These are phyloP conservation scores for Lasiurus cinereus DNA, from an alignment of 2,113 vertebrate species.

Conservation along the genomic window DNA sequence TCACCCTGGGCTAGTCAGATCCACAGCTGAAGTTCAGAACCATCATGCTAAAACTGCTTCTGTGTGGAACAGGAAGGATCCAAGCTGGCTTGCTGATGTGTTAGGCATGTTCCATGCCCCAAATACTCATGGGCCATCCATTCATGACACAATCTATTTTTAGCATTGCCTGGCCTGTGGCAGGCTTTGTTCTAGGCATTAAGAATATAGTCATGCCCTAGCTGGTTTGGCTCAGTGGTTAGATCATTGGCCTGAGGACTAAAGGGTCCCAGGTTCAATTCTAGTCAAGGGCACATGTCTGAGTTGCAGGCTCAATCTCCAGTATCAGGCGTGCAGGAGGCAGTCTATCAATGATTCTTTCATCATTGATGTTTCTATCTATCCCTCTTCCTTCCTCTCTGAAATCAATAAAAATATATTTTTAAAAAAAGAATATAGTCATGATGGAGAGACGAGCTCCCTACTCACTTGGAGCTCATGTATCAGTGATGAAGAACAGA, in stretches of 20 bases:
- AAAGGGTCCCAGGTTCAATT: too few relatives aligned
- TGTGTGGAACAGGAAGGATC: neutral
- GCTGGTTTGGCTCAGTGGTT: too few relatives aligned
- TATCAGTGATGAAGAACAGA: neutral
- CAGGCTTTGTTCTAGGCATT: neutral
- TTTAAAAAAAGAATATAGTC: neutral
- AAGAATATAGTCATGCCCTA: neutral
- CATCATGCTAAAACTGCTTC: neutral
- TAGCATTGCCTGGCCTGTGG: neutral
- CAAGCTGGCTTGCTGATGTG: neutral
- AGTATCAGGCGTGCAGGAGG: too few relatives aligned
- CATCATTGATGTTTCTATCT: too few relatives aligned
- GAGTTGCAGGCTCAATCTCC: too few relatives aligned
- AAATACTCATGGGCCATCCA: constrained; percentile 36
- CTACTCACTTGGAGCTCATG: neutral
- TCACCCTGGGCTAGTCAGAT: neutral
- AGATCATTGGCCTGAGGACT: too few relatives aligned
- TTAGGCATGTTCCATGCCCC: neutral
- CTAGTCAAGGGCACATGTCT: too few relatives aligned
- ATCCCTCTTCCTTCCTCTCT: too few relatives aligned
- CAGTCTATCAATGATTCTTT: too few relatives aligned
- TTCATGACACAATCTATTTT: neutral
- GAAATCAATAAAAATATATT: too few relatives aligned
- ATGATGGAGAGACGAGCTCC: neutral
- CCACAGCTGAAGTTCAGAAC: neutral